Conservation (phyloP, 2,113 vertebrate species). For the Meriones unguiculatus region DNA sequence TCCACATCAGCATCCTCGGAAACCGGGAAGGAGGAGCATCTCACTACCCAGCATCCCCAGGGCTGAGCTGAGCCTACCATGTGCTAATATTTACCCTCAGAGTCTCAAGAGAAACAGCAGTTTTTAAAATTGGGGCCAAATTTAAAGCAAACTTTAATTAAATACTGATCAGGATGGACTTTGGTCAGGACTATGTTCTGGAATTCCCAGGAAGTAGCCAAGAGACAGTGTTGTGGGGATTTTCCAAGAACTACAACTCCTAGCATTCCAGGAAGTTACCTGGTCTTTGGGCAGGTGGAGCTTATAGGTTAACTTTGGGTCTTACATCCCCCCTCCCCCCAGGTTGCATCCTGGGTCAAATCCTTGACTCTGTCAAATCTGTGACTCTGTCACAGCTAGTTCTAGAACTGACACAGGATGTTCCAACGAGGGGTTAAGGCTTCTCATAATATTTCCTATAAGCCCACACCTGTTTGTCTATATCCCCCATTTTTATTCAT, state of each 20-base stretch:
- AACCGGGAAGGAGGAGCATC: too few relatives aligned
- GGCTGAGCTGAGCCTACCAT: not conserved
- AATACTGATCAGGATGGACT: not conserved
- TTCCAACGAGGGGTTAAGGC: too few relatives aligned
- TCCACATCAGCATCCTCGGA: too few relatives aligned
- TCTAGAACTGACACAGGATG: too few relatives aligned
- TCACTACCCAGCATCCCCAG: not conserved
- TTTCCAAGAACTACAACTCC: not conserved
- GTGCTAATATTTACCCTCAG: not conserved
- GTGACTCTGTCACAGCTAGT: too few relatives aligned
- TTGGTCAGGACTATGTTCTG: not conserved
- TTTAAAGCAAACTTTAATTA: not conserved
- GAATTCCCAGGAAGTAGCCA: not conserved
- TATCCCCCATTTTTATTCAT: too few relatives aligned
- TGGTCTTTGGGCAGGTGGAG: not conserved
- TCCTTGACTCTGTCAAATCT: too few relatives aligned
- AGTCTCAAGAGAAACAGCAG: not conserved
- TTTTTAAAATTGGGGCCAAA: not conserved
- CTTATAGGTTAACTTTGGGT: not conserved
- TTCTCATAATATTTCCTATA: too few relatives aligned
- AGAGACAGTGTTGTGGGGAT: not conserved
- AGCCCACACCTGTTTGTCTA: too few relatives aligned
- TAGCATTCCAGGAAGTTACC: not conserved
- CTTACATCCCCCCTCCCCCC: not conserved
- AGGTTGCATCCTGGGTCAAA: not conserved